Evolutionary conservation across 2,113 vertebrate species (phyloP).

Genomic region (Tachysurus fulvidraco): DNA sequence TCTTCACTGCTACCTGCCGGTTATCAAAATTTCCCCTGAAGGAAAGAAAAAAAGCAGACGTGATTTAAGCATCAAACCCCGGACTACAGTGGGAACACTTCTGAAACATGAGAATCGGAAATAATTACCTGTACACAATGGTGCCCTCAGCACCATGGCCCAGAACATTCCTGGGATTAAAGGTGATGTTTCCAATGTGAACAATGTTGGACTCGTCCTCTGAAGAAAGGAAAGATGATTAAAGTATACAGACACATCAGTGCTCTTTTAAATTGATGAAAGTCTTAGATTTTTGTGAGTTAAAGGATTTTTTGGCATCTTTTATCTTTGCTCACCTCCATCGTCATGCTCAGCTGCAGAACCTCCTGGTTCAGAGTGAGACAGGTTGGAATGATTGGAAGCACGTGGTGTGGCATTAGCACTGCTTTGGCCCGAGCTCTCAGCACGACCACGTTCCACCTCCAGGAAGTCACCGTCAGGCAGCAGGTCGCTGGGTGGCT

Average conservation of each 20-base stretch:
- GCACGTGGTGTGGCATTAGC: constrained; percentile 86
- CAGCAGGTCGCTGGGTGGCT: constrained; percentile 65
- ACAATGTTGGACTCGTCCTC: constrained; percentile 80
- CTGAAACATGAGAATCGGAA: background rate
- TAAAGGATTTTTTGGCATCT: too few species aligned
- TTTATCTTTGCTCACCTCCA: constrained; percentile 67
- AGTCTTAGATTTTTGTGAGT: background rate
- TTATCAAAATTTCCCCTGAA: constrained; percentile 91
- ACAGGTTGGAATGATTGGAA: constrained; percentile 89
- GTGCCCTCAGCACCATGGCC: constrained; percentile 97
- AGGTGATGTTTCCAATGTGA: constrained; percentile 90
- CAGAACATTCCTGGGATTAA: constrained; percentile 86
- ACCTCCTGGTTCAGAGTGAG: constrained; percentile 77
- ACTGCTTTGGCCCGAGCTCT: constrained; percentile 89
- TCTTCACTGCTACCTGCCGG: constrained; percentile 89
- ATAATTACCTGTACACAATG: constrained; percentile 92
- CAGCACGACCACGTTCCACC: constrained; percentile 66
- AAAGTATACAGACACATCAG: background rate
- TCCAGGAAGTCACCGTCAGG: constrained; percentile 78
- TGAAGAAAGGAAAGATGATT: constrained; percentile 51
- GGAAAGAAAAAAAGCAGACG: background rate
- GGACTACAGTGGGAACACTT: background rate
- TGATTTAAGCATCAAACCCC: background rate
- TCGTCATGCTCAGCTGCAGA: constrained; percentile 85
- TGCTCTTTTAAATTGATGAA: background rate